Conservation (phyloP, 2,797 vertebrate genomes). For the Aselliscus stoliczkanus region DNA sequence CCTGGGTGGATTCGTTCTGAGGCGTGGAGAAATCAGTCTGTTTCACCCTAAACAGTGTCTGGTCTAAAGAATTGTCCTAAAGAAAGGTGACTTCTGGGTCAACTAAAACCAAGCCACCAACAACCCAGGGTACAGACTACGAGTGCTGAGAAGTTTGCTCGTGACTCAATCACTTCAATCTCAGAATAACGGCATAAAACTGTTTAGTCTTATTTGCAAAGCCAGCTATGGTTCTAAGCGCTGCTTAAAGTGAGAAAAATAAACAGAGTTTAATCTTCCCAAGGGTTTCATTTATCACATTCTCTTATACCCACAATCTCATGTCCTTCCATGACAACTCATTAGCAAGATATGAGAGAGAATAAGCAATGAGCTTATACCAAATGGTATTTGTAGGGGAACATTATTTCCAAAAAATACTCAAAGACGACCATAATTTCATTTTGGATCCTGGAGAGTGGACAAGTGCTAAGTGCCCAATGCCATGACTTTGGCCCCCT, state of each 20-base stretch:
- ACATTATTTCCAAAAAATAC: conserved; percentile 30
- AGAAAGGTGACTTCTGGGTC: background rate
- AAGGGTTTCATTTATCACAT: background rate
- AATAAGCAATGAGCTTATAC: background rate
- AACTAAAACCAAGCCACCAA: background rate
- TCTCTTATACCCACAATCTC: background rate
- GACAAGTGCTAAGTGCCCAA: background rate
- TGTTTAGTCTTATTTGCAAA: background rate
- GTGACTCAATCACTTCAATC: background rate
- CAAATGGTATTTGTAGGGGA: conserved; percentile 33
- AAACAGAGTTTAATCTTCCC: background rate
- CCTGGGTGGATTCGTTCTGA: background rate
- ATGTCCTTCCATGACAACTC: background rate
- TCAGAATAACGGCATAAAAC: background rate
- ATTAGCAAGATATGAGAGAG: background rate
- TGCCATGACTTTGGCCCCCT: background rate
- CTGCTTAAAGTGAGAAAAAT: background rate
- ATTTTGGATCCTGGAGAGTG: background rate
- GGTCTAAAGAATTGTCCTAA: background rate
- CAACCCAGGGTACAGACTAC: background rate
- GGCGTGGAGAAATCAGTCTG: background rate
- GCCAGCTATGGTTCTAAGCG: background rate
- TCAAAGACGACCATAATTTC: background rate
- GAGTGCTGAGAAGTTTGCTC: background rate
- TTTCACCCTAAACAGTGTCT: background rate